phyloP scores from a whole-genome alignment of 2,113 vertebrate genomes.

The Erythrocebus patas region DNA sequence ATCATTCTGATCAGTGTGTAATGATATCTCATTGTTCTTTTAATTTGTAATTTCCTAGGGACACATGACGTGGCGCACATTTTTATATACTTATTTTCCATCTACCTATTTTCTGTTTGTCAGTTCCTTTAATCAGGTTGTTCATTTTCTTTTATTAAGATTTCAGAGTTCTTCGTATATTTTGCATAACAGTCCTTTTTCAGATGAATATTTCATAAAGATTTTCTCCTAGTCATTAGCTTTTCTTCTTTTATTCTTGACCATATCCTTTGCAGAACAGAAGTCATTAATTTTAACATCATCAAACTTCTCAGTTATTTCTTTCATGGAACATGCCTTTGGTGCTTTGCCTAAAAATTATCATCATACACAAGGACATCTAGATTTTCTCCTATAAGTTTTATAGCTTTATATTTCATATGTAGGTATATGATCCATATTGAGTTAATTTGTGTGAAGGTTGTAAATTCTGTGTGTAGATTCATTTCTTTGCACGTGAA shows the following conservation, averaged over 20 bases:
- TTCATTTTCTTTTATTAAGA: background rate
- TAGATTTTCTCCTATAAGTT: background rate
- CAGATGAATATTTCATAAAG: background rate
- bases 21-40: background rate
- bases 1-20: background rate
- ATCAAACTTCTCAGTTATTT: background rate
- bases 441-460: background rate
- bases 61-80: background rate
- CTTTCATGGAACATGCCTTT: background rate
- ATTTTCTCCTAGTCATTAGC: background rate
- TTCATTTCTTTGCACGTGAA: background rate
- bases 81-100: background rate
- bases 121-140: background rate
- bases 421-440: background rate
- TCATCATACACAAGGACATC: background rate
- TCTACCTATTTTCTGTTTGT: background rate
- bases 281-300: background rate
- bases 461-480: background rate
- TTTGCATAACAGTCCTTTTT: background rate
- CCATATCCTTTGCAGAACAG: background rate
- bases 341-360: background rate
- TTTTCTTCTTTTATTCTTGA: background rate
- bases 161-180: background rate
- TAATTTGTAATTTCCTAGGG: background rate
- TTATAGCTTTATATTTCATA: background rate